Percentiles rank a stretch among this genome's conserved stretches.
These are phyloP conservation scores for Myotis brandtii DNA, from an alignment of 2,113 vertebrate genomes.

Conservation along the genomic window DNA sequence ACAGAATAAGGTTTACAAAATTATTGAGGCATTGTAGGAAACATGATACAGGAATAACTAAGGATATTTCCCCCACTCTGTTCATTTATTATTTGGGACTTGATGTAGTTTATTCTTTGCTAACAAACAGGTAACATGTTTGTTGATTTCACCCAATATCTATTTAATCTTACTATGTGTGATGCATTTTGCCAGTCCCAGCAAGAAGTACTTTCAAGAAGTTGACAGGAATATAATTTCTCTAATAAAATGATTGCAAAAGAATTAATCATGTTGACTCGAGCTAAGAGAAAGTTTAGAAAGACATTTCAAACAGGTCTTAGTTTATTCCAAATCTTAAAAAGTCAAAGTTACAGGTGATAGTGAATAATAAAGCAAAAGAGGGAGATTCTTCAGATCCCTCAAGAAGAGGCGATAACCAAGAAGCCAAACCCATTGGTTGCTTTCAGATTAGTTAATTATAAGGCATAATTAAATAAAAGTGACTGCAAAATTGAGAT, in stretches of 20 bases:
- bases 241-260: not conserved
- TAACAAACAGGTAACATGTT: not conserved
- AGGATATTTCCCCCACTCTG: not conserved
- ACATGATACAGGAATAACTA: not conserved
- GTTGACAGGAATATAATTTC: not conserved
- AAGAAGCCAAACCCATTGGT: not conserved
- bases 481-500: not conserved
- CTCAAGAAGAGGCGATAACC: not conserved
- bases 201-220: not conserved
- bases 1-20: not conserved
- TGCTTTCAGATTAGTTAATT: not conserved
- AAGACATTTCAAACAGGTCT: not conserved
- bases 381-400: not conserved
- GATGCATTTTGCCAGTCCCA: not conserved
- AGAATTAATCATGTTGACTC: not conserved
- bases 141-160: not conserved
- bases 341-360: not conserved
- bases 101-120: not conserved
- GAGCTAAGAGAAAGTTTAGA: not conserved
- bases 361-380: not conserved
- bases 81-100: conserved; percentile 1
- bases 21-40: not conserved
- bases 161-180: not conserved
- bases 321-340: not conserved
- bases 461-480: not conserved